Evolutionary conservation across 2,113 vertebrate genomes (phyloP).

Genomic region (Butorides virescens): DNA sequence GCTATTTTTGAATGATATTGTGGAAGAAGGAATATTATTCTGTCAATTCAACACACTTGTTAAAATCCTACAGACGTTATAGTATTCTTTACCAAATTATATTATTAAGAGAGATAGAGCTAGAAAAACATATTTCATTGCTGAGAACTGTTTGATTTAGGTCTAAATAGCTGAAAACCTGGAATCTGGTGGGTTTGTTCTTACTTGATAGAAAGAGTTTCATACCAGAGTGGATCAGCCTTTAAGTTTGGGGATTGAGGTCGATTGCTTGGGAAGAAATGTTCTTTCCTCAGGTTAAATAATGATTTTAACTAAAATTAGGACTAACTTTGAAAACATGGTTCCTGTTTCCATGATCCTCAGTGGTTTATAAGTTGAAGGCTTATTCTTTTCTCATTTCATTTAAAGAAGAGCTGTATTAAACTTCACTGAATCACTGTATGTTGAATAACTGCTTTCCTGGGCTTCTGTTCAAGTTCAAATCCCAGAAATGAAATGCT

Average conservation of each 20-base stretch:
- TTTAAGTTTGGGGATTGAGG: background rate
- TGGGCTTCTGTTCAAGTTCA: background rate
- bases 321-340: background rate
- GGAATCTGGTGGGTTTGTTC: background rate
- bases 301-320: background rate
- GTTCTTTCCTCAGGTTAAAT: background rate
- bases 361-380: background rate
- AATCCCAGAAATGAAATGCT: background rate
- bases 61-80: background rate
- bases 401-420: background rate
- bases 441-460: background rate
- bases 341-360: background rate
- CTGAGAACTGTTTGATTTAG: background rate
- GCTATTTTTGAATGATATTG: background rate
- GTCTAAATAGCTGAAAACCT: background rate
- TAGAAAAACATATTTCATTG: accelerated
- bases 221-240: background rate
- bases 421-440: background rate
- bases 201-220: background rate
- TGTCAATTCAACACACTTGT: background rate
- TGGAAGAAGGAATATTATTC: background rate
- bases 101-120: background rate
- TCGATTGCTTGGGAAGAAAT: background rate
- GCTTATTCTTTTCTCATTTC: background rate
- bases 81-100: background rate